Base-by-base conservation (phyloP, 2,113 vertebrate species). In the Dissostichus mawsoni region DNA sequence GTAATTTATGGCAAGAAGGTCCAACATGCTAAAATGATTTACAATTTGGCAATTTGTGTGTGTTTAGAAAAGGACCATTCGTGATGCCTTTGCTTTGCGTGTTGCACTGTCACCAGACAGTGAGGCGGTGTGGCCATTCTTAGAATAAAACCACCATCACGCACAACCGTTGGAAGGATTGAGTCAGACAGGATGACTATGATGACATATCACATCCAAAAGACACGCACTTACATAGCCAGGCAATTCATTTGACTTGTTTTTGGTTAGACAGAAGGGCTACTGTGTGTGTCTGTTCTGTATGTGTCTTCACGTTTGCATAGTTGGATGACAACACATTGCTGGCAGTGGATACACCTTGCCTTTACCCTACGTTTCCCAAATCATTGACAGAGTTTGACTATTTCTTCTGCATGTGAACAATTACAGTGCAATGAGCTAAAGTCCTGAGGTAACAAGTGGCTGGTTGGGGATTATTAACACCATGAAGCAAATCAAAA, bases 131-230 rank as follows among this genome's bases (percentile, higher is more conserved):
- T 25, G 50, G 84, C 76, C 76, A 74, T 87, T 85, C 82, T 80
- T 67, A 76, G 82, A 33, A 11, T 59, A 59, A 81, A 61, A 69
- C 51, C 72, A 81, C 77, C 62, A 71, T 25, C 71, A 78, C 50
- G 23, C 45, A 59, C 20, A 75, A 20, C 25, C 69, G 45, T 63
- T n/a, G 82, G 88, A 88, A 68, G 64, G 58, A 71, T 55, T 82
- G 88, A 92, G 89, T 87, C 90, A 88, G 53, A 73, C 76, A 78
- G 69, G 74, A 78, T 23, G 9, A 23, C 64, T 80, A 29, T 80
- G 20, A 25, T 29, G 81, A 82, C 77, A 89, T 69, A 82, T 73
- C 13, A 3, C 56, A 77, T 86, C 72, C 80, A 47, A 64, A 56
- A 77, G 72, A 85, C 62, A 67, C 51, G 16, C 56, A 76, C 52